Evolutionary conservation across 1,140 invertebrate species (phyloP), one percentile per base, ranked within the genome.

Genomic region (Drosophila kikkawai): DNA sequence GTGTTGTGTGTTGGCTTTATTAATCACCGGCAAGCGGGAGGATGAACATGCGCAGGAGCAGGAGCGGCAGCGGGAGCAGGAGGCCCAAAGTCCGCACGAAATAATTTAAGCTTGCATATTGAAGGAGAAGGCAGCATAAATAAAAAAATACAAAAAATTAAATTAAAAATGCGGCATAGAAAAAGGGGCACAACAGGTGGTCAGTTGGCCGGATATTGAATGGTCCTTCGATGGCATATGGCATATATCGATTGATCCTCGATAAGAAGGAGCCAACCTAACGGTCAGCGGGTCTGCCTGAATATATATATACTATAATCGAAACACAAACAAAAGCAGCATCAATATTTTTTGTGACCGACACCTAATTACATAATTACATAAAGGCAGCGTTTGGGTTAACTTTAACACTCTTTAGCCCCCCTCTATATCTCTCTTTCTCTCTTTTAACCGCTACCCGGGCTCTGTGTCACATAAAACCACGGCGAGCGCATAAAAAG

Each of bases 361-460:
- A 83, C 84, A 88, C 84, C 80, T 80, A 87, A 87, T 87, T 88
- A 88, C 78, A 88, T 88, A 88, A 88, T 88, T 88, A 68, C 51
- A 45, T 44, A 50, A 67, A 39, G 29, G 51, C 13, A 41, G 48
- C 47, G 37, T 67, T 67, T 70, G 67, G 67, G 67, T 68, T 70
- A 64, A 64, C 53, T 26, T 39, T 55, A 70, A 45, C 63, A 42
- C 48, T 26, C 60, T 13, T 9, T 6, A 5, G 26, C 26, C 26
- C 26, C 4, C 26, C 15, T 26, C 22, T 26, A 26, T 39, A 17
- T 19, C 50, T 11, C 6, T 13, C 7, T 2, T 11, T 13, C n/a
- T 13, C 50, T 13, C 2, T 1, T 1, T 19, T 39, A 11, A 11
- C 56, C 44, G 19, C 48, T 11, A 22, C 58, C 11, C 1, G 17